Conservation (phyloP, 2,797 vertebrate genomes). For the Tympanoctomys barrerae region DNA sequence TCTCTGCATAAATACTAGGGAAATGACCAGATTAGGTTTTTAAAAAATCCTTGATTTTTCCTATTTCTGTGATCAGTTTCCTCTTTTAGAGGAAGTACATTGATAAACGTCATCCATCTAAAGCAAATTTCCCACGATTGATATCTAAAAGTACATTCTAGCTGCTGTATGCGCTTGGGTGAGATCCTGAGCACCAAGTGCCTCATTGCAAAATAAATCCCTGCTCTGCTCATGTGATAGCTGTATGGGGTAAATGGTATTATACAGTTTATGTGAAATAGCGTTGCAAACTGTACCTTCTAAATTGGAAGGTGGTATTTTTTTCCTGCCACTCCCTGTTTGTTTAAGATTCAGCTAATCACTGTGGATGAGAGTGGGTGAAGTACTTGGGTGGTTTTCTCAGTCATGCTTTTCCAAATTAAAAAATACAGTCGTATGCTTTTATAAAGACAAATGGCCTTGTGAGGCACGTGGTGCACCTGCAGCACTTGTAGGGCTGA, state of each 20-base stretch:
- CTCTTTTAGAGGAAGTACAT: slow-evolving; percentile 71
- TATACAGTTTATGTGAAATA: not conserved
- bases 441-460: not conserved
- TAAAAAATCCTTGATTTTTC: not conserved
- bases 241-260: not conserved
- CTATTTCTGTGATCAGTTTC: not conserved
- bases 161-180: not conserved
- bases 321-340: not conserved
- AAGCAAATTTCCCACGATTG: slow-evolving; percentile 79
- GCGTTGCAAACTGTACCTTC: not conserved
- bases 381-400: not conserved
- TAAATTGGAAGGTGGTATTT: not conserved
- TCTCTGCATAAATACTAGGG: not conserved
- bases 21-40: not conserved
- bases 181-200: not conserved
- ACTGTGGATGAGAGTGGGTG: not conserved
- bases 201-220: not conserved
- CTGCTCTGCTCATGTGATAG: not conserved
- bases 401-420: not conserved
- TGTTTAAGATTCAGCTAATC: not conserved
- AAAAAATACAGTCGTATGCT: not conserved
- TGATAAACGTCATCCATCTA: slow-evolving; percentile 78
- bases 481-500: too few species aligned
- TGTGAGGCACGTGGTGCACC: not conserved
- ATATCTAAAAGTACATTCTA: slow-evolving; percentile 71